A percentile compares a stretch with the other conserved stretches of the same genome.
Evolutionary conservation across 2,797 vertebrate species (phyloP).

Genomic region (Denticeps clupeoides): DNA sequence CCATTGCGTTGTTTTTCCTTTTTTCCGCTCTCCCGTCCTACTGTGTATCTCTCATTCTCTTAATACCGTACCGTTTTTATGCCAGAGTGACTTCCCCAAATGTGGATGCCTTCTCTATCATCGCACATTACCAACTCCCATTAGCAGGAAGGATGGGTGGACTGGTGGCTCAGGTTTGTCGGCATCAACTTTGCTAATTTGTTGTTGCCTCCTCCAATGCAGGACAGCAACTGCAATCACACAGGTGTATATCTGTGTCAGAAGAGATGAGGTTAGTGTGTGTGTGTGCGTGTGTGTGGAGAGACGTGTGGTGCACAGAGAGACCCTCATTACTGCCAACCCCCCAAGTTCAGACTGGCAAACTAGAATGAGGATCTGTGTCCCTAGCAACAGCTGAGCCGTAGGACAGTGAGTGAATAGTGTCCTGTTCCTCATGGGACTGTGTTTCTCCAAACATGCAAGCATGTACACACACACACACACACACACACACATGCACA

Average conservation of each 20-base stretch:
- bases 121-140: conserved; percentile 7
- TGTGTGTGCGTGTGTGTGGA: not conserved
- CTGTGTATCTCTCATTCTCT: not conserved
- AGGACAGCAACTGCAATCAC: not conserved
- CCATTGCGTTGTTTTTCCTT: conserved; percentile 20
- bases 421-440: conserved; percentile 20
- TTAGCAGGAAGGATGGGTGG: conserved; percentile 14
- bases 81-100: conserved; percentile 2
- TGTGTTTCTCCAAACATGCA: conserved; percentile 20
- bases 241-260: not conserved
- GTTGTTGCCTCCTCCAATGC: too few relatives aligned
- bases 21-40: not conserved
- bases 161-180: conserved; percentile 31
- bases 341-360: not conserved
- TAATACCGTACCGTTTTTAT: not conserved
- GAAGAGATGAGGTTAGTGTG: not conserved
- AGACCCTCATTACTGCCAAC: not conserved
- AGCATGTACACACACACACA: not conserved
- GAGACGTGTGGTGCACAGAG: not conserved
- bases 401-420: conserved; percentile 38
- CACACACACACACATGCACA: not conserved
- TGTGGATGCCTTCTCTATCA: conserved; percentile 1
- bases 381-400: conserved; percentile 39
- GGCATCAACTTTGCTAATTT: conserved; percentile 1
- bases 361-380: conserved; percentile 27